phyloP scores from a whole-genome alignment of 2,797 vertebrate species.

The Cynodonichthys magdalenae region DNA sequence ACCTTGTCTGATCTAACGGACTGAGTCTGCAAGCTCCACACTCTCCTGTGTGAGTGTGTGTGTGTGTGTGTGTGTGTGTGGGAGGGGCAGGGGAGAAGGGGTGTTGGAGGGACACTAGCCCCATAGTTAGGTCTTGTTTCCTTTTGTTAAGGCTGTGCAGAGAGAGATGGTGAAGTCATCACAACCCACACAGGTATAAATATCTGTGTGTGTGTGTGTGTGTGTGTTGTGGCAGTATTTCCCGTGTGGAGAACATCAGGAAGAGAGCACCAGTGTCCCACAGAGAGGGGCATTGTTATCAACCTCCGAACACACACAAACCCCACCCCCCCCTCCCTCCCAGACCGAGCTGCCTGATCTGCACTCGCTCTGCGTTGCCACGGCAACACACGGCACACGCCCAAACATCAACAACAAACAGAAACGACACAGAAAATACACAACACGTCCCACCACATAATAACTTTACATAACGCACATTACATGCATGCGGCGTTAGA shows the following conservation, averaged over 20 bases:
- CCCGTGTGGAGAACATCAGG: conserved; percentile 73
- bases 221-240: conserved; percentile 68
- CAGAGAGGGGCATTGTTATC: conserved; percentile 81
- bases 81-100: conserved; percentile 7
- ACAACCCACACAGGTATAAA: conserved; percentile 72
- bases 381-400: conserved; percentile 66
- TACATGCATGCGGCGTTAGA: not conserved
- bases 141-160: conserved; percentile 55
- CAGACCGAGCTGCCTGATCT: conserved; percentile 61
- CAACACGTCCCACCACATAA: conserved; percentile 3
- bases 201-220: conserved; percentile 54
- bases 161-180: conserved; percentile 68
- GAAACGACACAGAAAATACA: not conserved
- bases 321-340: conserved; percentile 50
- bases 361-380: conserved; percentile 70
- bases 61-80: conserved; percentile 23
- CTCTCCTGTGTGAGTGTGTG: conserved; percentile 22
- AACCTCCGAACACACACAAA: conserved; percentile 59
- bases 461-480: too few species aligned
- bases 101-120: conserved; percentile 39
- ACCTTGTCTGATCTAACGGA: conserved; percentile 93
- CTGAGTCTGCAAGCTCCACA: conserved; percentile 79
- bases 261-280: conserved; percentile 79
- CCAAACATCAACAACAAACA: conserved; percentile 75
- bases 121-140: conserved; percentile 62